Evolutionary conservation across 2,113 vertebrate genomes (phyloP).

Genomic region (Clarias magur): DNA sequence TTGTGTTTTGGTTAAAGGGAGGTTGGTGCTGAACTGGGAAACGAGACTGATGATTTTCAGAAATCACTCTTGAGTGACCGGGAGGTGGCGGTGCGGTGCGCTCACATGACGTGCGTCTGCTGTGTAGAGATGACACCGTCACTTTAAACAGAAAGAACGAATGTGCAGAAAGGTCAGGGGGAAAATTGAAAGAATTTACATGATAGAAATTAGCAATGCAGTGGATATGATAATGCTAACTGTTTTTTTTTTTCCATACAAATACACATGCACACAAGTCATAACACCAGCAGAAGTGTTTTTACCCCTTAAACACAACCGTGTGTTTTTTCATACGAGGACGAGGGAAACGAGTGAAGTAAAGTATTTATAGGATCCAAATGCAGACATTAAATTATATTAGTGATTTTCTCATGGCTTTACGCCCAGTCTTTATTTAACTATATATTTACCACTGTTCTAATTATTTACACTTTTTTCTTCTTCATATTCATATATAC

Average conservation of each 20-base stretch:
- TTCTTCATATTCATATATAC: slow-evolving; percentile 23
- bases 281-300: slow-evolving; percentile 53
- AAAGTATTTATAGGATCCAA: slow-evolving; percentile 39
- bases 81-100: neutral
- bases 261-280: slow-evolving; percentile 43
- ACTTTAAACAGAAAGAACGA: slow-evolving; percentile 1
- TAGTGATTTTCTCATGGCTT: slow-evolving; percentile 48
- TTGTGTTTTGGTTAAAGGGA: slow-evolving; percentile 24
- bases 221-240: slow-evolving; percentile 1
- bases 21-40: slow-evolving; percentile 21
- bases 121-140: neutral
- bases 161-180: neutral
- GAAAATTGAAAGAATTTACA: neutral
- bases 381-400: slow-evolving; percentile 37
- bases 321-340: slow-evolving; percentile 57
- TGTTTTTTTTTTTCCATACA: slow-evolving; percentile 34
- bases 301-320: slow-evolving; percentile 57
- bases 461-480: slow-evolving; percentile 48
- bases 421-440: slow-evolving; percentile 53
- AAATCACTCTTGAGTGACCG: slow-evolving; percentile 7
- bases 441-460: slow-evolving; percentile 61
- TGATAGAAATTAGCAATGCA: neutral
- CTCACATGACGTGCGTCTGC: neutral
- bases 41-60: slow-evolving; percentile 12
- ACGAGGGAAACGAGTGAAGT: slow-evolving; percentile 43